Evolutionary conservation across 1,140 invertebrate species (phyloP), one percentile per base, ranked within the genome.

Genomic region (Scaptomyza montana): DNA sequence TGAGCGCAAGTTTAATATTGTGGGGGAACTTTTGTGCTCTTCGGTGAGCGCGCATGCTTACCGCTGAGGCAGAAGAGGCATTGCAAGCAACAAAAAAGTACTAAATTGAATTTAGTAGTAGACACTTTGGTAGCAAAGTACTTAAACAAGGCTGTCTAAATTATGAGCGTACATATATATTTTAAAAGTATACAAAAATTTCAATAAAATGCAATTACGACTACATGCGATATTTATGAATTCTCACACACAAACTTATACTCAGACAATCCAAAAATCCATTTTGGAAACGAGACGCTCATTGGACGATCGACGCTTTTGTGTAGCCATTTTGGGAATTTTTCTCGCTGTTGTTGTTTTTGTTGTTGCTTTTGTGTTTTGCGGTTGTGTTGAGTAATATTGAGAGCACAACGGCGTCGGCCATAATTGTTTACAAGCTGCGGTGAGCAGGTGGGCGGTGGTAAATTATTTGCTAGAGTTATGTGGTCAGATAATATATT

Each of bases 391-490:
- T 41, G 28, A 60, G 56, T 69, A 71, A 72, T 67, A 72, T 73
- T 63, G 78, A 64, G 80, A 82, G 82, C 78, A 51, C 49, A 63
- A 66, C 81, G 72, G 76, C 79, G 82, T 89, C 84, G 77, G 84
- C 84, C 84, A 87, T 87, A 89, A 89, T 87, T 87, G 84, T 87
- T 89, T 84, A 89, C 73, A 81, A 77, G 59, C 57, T 74, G 66
- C 12, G 65, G 65, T 57, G 66, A 74, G 71, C 71, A 82, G 80
- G 80, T 86, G 78, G 67, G 82, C 78, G 81, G 65, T 63, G 71
- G 41, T 67, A 68, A 60, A 68, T 66, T 67, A 60, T 73, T 57
- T 73, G 63, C 46, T 33, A 86, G 67, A 80, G 69, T 76, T 77
- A 81, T 71, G 65, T 70, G 69, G 61, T 73, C 74, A 68, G 43